Conservation (phyloP, 2,888 invertebrate genomes). For the Augiades crinisus region DNA sequence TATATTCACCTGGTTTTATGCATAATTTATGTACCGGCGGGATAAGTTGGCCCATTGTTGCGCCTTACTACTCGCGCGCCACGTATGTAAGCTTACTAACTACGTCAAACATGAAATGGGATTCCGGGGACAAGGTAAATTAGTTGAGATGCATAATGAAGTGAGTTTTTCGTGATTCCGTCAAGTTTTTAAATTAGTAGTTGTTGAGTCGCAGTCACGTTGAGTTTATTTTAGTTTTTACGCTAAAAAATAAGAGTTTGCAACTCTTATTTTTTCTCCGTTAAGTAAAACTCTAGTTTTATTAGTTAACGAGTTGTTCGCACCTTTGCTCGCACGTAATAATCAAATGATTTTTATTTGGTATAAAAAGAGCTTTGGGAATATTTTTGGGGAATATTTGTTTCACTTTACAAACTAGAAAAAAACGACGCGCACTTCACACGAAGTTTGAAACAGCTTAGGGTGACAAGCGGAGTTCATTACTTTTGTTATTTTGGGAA, state of each 20-base stretch:
- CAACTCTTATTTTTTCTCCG: too few relatives aligned
- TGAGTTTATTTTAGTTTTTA: neutral
- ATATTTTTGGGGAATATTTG: too few relatives aligned
- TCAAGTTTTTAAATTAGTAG: slow-evolving; percentile 3
- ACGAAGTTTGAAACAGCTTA: neutral
- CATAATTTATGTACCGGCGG: slow-evolving; percentile 21
- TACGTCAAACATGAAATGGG: neutral
- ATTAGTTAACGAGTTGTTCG: too few relatives aligned
- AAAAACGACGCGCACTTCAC: too few relatives aligned
- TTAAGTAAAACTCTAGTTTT: too few relatives aligned
- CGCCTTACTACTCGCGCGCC: slow-evolving; percentile 3
- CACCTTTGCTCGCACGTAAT: too few relatives aligned
- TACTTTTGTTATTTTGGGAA: neutral
- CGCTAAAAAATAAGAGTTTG: neutral
- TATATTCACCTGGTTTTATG: slow-evolving; percentile 23
- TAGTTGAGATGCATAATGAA: slow-evolving; percentile 6
- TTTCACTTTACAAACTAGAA: too few relatives aligned
- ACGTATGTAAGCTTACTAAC: neutral
- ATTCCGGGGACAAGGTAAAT: neutral
- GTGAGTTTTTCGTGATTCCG: neutral
- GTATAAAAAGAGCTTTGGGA: too few relatives aligned
- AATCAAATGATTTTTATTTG: too few relatives aligned
- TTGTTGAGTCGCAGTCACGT: neutral
- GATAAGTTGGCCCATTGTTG: slow-evolving; percentile 20
- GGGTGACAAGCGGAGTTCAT: neutral